phyloP scores from a whole-genome alignment of 2,797 vertebrate genomes.

The Morus bassanus region DNA sequence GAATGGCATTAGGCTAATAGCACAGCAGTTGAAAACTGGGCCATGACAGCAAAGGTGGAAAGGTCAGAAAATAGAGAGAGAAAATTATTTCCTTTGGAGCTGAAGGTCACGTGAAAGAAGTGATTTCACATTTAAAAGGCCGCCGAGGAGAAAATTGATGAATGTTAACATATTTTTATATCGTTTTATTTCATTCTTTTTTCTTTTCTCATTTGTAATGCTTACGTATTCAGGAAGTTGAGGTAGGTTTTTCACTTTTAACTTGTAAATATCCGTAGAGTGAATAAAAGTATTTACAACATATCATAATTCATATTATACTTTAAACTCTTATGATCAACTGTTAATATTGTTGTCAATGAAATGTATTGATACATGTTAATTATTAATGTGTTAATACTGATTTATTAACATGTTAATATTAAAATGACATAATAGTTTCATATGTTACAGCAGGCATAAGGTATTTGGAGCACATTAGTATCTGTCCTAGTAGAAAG shows the following conservation, averaged over 20 bases:
- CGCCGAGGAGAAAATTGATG: conserved; percentile 24
- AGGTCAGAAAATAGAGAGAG: not conserved
- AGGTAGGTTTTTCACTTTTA: conserved; percentile 86
- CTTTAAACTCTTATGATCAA: conserved; percentile 12
- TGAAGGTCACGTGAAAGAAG: conserved; percentile 26
- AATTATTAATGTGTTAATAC: not conserved
- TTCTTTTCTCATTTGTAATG: conserved; percentile 76
- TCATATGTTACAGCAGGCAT: not conserved
- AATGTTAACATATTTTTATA: conserved; percentile 62
- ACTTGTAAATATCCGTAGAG: conserved; percentile 53
- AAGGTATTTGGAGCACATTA: not conserved
- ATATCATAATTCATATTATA: not conserved
- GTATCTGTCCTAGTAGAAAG: not conserved
- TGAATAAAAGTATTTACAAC: conserved; percentile 25
- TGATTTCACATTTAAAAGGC: conserved; percentile 43
- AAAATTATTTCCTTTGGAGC: conserved; percentile 15
- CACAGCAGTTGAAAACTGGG: not conserved
- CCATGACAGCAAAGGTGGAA: not conserved
- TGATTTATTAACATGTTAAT: not conserved
- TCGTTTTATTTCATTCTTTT: conserved; percentile 72
- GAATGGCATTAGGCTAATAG: not conserved
- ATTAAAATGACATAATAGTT: not conserved
- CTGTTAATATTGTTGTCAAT: conserved; percentile 15
- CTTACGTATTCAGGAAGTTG: conserved; percentile 89
- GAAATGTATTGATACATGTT: not conserved